Base-by-base conservation (phyloP, 2,888 invertebrate species). In the Diaperis boleti region DNA sequence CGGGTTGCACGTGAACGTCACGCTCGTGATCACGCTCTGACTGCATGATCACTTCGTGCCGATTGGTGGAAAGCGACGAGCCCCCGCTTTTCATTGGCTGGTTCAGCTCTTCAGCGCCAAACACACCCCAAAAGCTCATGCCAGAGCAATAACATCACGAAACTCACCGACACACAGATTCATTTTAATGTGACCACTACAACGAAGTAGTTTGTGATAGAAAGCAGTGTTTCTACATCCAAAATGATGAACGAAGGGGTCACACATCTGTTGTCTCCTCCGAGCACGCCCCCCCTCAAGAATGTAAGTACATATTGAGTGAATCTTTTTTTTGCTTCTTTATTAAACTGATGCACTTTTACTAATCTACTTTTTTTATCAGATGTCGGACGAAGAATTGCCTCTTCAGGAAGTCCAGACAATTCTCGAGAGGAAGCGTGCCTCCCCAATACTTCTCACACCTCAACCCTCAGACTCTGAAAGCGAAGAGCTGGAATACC, bases 391-490 rank as follows among this genome's bases (percentile, higher is more conserved):
- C 50, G 77, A 77, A 39, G 75, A 76, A 47, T 64, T 59, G 15
- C 71, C 73, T 11, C 66, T 73, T 10, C 64, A 68, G 57, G 71
- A 72, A 59, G 68, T 74, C 2, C 66, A 72, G 22, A 68, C 68
- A 17, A 71, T 74, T 15, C 55, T 76, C 63, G 74, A 73, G 3
- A 76, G 77, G 50, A 74, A 79, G 67, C 68, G 75, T 18, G 62
- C 73, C 1, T 66, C 70, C 1, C 72, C 73, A 3, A 64, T 71
- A 8, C 75, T 78, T 0, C 74, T 92, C 57, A 94, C 94, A 1
- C 94, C 94, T 0, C 92, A 94, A 79, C 91, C 92, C 13, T 94
- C 94, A 0, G 94, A 95, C 79, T 92, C 92, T 0, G 94, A 94
- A 82, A 80, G 82, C 62, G 81, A 82, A 64, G 79, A 82, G 45